phyloP scores from a whole-genome alignment of 2,797 vertebrate species.

The Pseudochromis fuscus region DNA sequence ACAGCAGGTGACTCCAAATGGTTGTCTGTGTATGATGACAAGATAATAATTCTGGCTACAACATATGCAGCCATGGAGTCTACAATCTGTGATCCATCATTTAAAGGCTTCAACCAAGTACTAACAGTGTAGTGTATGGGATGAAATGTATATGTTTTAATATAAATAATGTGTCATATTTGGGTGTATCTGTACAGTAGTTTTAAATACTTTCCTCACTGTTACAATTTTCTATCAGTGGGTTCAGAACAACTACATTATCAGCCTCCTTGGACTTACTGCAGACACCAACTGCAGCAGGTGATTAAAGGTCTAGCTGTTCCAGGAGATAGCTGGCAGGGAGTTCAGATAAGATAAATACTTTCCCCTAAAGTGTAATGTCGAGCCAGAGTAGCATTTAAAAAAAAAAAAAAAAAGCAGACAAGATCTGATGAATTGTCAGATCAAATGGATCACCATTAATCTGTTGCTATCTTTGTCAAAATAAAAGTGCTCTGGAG shows the following conservation, averaged over 20 bases:
- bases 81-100: too few species aligned
- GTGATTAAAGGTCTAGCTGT: slow-evolving; percentile 65
- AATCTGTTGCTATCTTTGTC: slow-evolving; percentile 61
- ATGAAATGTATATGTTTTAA: background rate
- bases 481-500: slow-evolving; percentile 48
- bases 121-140: background rate
- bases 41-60: slow-evolving; percentile 1
- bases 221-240: slow-evolving; percentile 27
- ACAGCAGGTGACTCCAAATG: too few species aligned
- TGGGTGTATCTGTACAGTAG: too few species aligned
- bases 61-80: background rate
- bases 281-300: slow-evolving; percentile 51
- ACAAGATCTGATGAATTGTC: slow-evolving; percentile 59
- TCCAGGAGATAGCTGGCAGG: slow-evolving; percentile 52
- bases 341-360: slow-evolving; percentile 62
- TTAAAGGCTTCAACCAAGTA: background rate
- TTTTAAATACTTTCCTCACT: background rate
- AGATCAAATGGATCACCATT: slow-evolving; percentile 65
- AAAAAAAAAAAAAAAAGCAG: slow-evolving; percentile 57
- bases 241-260: slow-evolving; percentile 24
- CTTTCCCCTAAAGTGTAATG: slow-evolving; percentile 49
- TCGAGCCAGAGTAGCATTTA: slow-evolving; percentile 57
- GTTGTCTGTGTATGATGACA: background rate
- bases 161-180: too few species aligned
- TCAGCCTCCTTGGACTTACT: slow-evolving; percentile 36